A percentile compares a stretch with the other conserved stretches of the same genome.
Evolutionary conservation across 2,797 vertebrate species (phyloP).

Genomic region (Smutsia gigantea): DNA sequence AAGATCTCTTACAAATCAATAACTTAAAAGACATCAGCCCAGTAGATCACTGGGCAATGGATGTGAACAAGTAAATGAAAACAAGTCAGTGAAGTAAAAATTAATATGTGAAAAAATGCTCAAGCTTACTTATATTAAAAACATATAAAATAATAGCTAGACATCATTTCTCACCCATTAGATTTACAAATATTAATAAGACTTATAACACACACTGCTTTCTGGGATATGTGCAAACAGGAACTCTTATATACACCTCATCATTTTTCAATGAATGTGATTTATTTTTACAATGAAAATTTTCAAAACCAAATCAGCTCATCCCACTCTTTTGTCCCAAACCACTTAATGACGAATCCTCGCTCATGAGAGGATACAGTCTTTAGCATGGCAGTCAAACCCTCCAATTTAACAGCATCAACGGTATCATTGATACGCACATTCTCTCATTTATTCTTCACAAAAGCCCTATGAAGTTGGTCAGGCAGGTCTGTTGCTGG

Average conservation of each 20-base stretch:
- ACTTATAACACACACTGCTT: background rate
- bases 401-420: background rate
- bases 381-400: background rate
- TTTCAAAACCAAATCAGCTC: conserved; percentile 23
- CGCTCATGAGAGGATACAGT: background rate
- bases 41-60: background rate
- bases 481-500: accelerated
- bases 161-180: background rate
- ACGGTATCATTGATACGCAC: accelerated
- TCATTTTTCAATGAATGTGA: background rate
- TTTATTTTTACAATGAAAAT: conserved; percentile 40
- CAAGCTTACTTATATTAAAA: background rate
- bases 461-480: background rate
- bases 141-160: background rate
- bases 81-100: background rate
- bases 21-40: background rate
- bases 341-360: background rate
- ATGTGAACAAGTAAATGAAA: background rate
- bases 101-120: background rate
- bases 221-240: background rate
- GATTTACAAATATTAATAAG: background rate
- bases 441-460: background rate
- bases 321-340: background rate
- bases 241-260: background rate
- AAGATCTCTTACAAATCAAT: background rate